phyloP scores from a whole-genome alignment of 2,888 invertebrate genomes.

The Stenurella melanura region DNA sequence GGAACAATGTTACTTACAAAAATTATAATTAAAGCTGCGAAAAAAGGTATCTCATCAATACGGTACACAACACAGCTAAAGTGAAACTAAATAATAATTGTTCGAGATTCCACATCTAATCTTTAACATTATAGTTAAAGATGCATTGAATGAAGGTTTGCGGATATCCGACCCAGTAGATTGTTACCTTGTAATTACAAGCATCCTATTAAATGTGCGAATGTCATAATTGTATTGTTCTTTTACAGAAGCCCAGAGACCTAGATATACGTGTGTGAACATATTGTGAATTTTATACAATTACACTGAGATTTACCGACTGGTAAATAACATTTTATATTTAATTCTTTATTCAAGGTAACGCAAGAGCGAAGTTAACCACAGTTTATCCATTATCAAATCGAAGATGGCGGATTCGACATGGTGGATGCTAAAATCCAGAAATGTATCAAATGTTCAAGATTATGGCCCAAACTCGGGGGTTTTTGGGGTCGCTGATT shows the following conservation, averaged over 20 bases:
- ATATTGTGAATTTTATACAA: neutral
- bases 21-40: neutral
- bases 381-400: too few relatives aligned
- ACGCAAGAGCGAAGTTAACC: too few relatives aligned
- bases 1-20: constrained; percentile 28
- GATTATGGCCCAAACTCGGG: too few relatives aligned
- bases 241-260: constrained; percentile 23
- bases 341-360: too few relatives aligned
- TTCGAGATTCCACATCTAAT: constrained; percentile 23
- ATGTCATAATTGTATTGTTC: constrained; percentile 48
- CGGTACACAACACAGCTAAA: constrained; percentile 22
- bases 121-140: constrained; percentile 27
- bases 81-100: constrained; percentile 36
- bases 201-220: constrained; percentile 45
- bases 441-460: too few relatives aligned
- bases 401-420: too few relatives aligned
- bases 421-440: too few relatives aligned
- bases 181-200: constrained; percentile 42
- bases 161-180: constrained; percentile 56
- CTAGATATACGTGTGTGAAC: constrained; percentile 11
- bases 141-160: constrained; percentile 38
- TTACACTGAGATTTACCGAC: neutral
- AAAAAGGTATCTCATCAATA: constrained; percentile 15
- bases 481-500: too few relatives aligned
- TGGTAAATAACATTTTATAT: neutral